These are phyloP conservation scores for Gila robusta DNA, from an alignment of 2,797 vertebrate species.

Conservation along the genomic window DNA sequence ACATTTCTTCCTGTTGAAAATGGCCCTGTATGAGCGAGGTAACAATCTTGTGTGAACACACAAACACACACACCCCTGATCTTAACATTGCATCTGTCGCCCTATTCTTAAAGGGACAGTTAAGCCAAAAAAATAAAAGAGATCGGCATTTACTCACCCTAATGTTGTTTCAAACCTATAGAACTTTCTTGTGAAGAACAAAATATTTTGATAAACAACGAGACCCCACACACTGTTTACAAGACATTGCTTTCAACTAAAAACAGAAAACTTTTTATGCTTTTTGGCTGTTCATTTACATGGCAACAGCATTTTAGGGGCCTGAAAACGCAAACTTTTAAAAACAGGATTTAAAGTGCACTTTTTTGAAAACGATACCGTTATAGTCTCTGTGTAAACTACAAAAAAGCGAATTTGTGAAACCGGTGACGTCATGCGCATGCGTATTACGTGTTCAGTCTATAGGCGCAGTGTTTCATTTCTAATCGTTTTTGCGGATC, in stretches of 20 bases:
- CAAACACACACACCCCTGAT: neutral
- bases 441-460: neutral
- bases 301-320: neutral
- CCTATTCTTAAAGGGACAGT: neutral
- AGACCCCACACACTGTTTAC: neutral
- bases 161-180: neutral
- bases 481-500: neutral
- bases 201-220: neutral
- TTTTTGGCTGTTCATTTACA: neutral
- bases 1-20: constrained; percentile 56
- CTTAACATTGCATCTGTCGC: neutral
- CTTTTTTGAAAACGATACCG: neutral
- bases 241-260: neutral
- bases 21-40: constrained; percentile 39
- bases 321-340: neutral
- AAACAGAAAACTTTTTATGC: no score
- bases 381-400: neutral
- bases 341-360: neutral
- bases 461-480: neutral
- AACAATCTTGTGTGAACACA: constrained; percentile 27
- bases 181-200: neutral
- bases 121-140: neutral
- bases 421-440: neutral
- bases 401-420: neutral
- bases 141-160: no score